phyloP scores from a whole-genome alignment of 1,140 invertebrate species.

The Lordiphosa stackelbergi region DNA sequence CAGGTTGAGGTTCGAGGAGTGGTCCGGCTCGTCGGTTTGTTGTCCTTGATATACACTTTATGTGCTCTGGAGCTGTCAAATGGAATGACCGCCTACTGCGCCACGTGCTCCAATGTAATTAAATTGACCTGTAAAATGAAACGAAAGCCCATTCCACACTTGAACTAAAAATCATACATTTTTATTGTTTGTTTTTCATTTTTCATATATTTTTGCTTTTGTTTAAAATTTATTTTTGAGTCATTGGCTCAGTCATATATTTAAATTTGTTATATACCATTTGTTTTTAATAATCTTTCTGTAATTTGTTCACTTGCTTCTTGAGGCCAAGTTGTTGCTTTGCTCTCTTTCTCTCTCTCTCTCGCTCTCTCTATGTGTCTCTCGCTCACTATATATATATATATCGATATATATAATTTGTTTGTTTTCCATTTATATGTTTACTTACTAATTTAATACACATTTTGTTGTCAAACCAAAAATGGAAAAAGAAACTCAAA shows the following conservation, averaged over 20 bases:
- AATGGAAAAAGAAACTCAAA: not conserved
- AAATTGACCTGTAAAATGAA: too few relatives aligned
- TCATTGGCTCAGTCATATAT: slow-evolving; percentile 71
- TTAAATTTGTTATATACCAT: slow-evolving; percentile 56
- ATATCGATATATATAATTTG: too few relatives aligned
- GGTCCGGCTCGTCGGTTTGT: too few relatives aligned
- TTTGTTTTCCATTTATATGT: too few relatives aligned
- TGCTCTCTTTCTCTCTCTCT: slow-evolving; percentile 22
- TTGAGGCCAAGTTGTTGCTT: slow-evolving; percentile 4
- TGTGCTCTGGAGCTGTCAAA: too few relatives aligned
- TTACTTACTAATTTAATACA: too few relatives aligned
- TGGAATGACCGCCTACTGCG: too few relatives aligned
- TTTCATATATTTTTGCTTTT: slow-evolving; percentile 58
- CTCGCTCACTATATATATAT: slow-evolving; percentile 28
- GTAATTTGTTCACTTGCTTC: slow-evolving; percentile 12
- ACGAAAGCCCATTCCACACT: too few relatives aligned
- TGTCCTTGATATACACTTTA: too few relatives aligned
- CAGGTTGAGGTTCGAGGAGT: too few relatives aligned
- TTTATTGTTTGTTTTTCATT: slow-evolving; percentile 25
- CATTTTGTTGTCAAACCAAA: too few relatives aligned
- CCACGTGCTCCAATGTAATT: too few relatives aligned
- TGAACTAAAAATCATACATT: not conserved
- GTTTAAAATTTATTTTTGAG: slow-evolving; percentile 72
- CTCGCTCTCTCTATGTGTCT: slow-evolving; percentile 3
- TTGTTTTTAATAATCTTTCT: slow-evolving; percentile 19